These are phyloP conservation scores for Campylomormyrus numenius DNA, from an alignment of 2,113 vertebrate genomes.

Conservation along the genomic window DNA sequence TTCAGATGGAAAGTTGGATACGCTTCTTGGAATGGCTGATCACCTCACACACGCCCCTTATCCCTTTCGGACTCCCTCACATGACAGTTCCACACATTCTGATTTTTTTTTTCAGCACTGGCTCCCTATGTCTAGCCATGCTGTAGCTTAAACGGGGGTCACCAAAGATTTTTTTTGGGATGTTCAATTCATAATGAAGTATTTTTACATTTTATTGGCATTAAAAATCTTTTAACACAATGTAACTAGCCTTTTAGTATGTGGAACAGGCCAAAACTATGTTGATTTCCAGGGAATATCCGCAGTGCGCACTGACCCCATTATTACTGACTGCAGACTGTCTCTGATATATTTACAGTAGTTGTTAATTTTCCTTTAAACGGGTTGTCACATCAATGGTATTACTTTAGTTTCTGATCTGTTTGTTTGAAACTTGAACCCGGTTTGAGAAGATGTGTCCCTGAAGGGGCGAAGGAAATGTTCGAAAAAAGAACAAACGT, in stretches of 20 bases:
- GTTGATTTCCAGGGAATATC: neutral
- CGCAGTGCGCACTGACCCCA: neutral
- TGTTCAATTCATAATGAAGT: neutral
- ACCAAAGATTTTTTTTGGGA: neutral
- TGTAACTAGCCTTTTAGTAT: neutral
- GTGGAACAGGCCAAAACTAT: neutral
- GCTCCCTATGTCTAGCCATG: neutral
- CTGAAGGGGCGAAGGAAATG: neutral
- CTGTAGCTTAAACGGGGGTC: neutral
- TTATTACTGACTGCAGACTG: neutral
- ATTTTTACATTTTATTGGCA: neutral
- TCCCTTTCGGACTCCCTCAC: slow-evolving; percentile 51
- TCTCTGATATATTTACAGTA: slow-evolving; percentile 1
- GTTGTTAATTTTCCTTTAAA: slow-evolving; percentile 2
- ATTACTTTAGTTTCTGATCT: neutral
- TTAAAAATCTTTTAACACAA: neutral
- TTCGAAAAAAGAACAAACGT: neutral
- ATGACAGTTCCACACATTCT: slow-evolving; percentile 46
- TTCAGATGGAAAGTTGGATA: slow-evolving; percentile 48
- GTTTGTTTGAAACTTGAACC: neutral
- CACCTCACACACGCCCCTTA: slow-evolving; percentile 50
- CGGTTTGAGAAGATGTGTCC: neutral
- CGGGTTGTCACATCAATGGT: slow-evolving; percentile 5
- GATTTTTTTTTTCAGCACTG: neutral
- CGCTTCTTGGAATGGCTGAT: slow-evolving; percentile 40